Conservation (phyloP, 2,797 vertebrate genomes). For the Leucoraja ocellata region DNA sequence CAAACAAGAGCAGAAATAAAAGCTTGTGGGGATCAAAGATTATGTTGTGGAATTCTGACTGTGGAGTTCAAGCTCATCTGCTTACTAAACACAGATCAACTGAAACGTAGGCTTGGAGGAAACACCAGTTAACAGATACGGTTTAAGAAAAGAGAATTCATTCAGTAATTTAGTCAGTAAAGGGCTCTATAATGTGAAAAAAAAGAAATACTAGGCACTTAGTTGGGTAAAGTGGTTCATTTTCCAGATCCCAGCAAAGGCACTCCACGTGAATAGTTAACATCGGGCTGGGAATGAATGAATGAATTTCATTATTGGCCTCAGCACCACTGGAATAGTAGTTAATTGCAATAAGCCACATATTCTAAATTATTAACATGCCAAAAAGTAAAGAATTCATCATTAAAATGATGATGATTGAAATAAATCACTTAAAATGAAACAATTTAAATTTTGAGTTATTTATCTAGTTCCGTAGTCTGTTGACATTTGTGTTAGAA, state of each 20-base stretch:
- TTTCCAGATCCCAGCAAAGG: not conserved
- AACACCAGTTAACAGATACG: not conserved
- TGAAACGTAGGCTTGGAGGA: not conserved
- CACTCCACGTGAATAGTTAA: not conserved
- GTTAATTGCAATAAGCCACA: not conserved
- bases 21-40: not conserved
- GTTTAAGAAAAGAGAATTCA: not conserved
- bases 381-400: not conserved
- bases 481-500: not conserved
- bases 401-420: not conserved
- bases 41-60: too few species aligned
- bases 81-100: too few species aligned
- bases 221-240: not conserved
- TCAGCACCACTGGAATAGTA: not conserved
- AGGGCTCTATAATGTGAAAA: not conserved
- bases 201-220: too few species aligned
- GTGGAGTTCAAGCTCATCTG: not conserved
- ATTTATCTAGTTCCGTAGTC: not conserved
- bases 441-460: not conserved
- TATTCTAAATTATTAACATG: not conserved
- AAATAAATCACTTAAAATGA: not conserved
- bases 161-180: not conserved
- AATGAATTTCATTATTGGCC: not conserved
- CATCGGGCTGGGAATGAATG: too few species aligned
- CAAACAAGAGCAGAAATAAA: not conserved